phyloP scores from a whole-genome alignment of 2,888 invertebrate species.

The Aricia artaxerxes region DNA sequence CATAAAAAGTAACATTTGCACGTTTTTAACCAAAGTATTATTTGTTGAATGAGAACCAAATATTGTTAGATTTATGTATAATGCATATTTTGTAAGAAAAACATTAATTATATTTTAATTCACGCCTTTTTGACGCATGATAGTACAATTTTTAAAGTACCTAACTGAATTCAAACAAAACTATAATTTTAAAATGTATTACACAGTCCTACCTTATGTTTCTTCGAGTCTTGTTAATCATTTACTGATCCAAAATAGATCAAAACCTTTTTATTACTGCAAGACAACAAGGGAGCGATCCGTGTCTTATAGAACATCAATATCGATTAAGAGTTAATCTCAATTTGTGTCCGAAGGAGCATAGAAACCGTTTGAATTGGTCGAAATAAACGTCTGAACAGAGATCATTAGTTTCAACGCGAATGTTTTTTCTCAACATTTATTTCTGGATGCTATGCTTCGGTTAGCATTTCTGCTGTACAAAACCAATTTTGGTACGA shows the following conservation, averaged over 20 bases:
- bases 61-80: no score
- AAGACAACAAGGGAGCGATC: conserved; percentile 42
- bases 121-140: no score
- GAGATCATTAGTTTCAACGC: conserved; percentile 52
- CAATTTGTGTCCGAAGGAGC: conserved; percentile 56
- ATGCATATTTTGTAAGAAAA: no score
- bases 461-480: not conserved
- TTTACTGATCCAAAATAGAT: not conserved
- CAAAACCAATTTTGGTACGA: not conserved
- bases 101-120: no score
- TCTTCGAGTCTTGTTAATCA: not conserved
- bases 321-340: conserved; percentile 66
- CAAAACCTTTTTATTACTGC: not conserved
- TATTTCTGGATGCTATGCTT: not conserved
- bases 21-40: no score
- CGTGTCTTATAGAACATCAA: conserved; percentile 53
- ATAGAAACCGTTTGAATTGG: conserved; percentile 61
- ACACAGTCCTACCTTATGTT: no score
- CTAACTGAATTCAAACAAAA: no score
- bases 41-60: no score
- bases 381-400: conserved; percentile 55
- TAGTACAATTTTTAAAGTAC: no score
- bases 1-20: not conserved
- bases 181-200: no score
- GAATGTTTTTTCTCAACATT: conserved; percentile 27